Conservation (phyloP, 2,888 invertebrate species). For the Chymomyza fuscimana region DNA sequence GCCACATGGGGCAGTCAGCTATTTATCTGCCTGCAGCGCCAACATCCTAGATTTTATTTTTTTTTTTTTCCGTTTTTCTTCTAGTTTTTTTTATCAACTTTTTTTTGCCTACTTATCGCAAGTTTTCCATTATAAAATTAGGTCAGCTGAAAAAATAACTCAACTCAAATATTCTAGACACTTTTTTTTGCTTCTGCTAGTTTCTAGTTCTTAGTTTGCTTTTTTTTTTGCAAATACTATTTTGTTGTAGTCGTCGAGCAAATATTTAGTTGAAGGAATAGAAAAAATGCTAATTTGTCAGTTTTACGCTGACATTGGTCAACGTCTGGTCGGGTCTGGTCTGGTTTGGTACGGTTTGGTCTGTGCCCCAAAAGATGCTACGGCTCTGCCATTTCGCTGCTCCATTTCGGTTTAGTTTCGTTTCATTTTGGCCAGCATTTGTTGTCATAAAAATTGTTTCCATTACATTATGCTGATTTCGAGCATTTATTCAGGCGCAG, state of each 20-base stretch:
- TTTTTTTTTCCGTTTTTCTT: neutral
- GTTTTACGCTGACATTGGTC: slow-evolving; percentile 73
- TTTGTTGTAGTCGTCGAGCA: slow-evolving; percentile 39
- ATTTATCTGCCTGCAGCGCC: slow-evolving; percentile 68
- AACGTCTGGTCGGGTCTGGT: slow-evolving; percentile 16
- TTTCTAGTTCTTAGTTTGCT: no score
- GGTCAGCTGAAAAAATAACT: slow-evolving; percentile 76
- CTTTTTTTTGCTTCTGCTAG: slow-evolving; percentile 14
- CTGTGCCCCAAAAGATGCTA: neutral
- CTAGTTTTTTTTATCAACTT: slow-evolving; percentile 19
- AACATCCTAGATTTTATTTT: slow-evolving; percentile 22
- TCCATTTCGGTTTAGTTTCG: slow-evolving; percentile 27
- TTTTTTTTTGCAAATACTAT: neutral
- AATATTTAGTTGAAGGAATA: slow-evolving; percentile 69
- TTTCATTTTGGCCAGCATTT: slow-evolving; percentile 19
- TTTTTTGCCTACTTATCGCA: slow-evolving; percentile 66
- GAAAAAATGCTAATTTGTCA: slow-evolving; percentile 74
- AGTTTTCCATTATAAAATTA: slow-evolving; percentile 77
- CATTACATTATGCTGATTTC: slow-evolving; percentile 75
- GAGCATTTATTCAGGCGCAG: slow-evolving; percentile 69
- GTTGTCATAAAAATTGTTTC: slow-evolving; percentile 74
- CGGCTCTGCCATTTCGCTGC: neutral
- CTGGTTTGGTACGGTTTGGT: neutral
- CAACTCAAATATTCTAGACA: slow-evolving; percentile 66
- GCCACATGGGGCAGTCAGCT: slow-evolving; percentile 36